phyloP scores from a whole-genome alignment of 2,888 invertebrate species.

The Digitonthophagus gazella region DNA sequence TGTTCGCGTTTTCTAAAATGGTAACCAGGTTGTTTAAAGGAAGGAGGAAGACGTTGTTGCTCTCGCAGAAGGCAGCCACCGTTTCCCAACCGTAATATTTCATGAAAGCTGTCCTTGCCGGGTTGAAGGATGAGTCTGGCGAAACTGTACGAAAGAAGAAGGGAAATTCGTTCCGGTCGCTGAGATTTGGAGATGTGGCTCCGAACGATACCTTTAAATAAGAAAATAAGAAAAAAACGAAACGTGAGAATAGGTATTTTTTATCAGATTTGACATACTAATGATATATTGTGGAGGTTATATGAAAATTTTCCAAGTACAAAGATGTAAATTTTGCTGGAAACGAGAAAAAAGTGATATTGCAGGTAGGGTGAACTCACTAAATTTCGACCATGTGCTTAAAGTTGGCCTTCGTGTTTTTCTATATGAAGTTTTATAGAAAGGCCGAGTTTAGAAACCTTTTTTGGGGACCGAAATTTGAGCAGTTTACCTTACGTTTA shows the following conservation, averaged over 20 bases:
- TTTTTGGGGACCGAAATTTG: no score
- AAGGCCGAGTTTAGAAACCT: no score
- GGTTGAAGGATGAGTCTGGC: constrained; percentile 87
- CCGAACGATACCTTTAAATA: constrained; percentile 84
- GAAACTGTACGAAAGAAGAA: constrained; percentile 87
- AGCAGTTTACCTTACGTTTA: no score
- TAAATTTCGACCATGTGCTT: no score
- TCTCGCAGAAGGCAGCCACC: constrained; percentile 84
- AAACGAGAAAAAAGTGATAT: no score
- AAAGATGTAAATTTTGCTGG: no score
- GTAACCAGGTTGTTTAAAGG: constrained; percentile 85
- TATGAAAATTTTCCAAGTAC: no score
- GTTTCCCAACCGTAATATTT: constrained; percentile 80
- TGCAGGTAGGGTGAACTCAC: no score
- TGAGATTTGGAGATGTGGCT: constrained; percentile 83
- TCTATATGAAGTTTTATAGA: no score
- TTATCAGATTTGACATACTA: background rate
- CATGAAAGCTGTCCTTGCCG: constrained; percentile 81
- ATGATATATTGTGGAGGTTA: background rate
- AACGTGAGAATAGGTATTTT: background rate
- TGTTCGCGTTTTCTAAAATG: constrained; percentile 80
- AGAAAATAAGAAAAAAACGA: no score
- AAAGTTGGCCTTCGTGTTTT: no score
- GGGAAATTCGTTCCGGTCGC: constrained; percentile 85
- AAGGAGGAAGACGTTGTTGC: constrained; percentile 80